phyloP scores from a whole-genome alignment of 2,888 invertebrate genomes.

The Cephus nigrinus region DNA sequence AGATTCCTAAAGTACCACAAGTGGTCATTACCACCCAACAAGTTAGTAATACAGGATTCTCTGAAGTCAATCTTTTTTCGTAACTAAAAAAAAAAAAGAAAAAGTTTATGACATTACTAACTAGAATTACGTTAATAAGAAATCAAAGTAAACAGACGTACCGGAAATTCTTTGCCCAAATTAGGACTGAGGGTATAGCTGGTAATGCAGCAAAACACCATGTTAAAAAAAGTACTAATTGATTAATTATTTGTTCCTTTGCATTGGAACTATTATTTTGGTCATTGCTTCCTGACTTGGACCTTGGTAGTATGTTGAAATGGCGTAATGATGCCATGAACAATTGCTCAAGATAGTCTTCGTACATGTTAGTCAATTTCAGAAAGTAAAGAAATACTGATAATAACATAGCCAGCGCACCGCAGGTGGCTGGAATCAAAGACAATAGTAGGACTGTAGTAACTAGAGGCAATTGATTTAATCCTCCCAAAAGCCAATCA shows the following conservation, averaged over 20 bases:
- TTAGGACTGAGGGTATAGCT: slow-evolving; percentile 78
- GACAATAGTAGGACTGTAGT: slow-evolving; percentile 75
- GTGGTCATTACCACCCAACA: slow-evolving; percentile 54
- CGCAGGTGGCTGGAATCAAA: slow-evolving; percentile 77
- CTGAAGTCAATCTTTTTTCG: slow-evolving; percentile 50
- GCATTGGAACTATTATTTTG: slow-evolving; percentile 34
- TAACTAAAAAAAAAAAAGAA: slow-evolving; percentile 38
- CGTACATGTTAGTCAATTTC: slow-evolving; percentile 80
- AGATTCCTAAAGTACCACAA: slow-evolving; percentile 49
- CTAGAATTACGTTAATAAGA: slow-evolving; percentile 11
- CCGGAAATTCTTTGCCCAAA: slow-evolving; percentile 86
- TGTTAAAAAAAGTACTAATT: slow-evolving; percentile 78
- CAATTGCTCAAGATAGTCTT: slow-evolving; percentile 78
- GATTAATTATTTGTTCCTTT: slow-evolving; percentile 72
- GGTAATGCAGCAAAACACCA: slow-evolving; percentile 75
- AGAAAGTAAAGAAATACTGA: slow-evolving; percentile 59
- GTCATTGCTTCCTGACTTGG: slow-evolving; percentile 19
- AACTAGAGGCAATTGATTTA: slow-evolving; percentile 77
- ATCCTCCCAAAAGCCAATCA: slow-evolving; percentile 74
- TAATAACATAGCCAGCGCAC: slow-evolving; percentile 75
- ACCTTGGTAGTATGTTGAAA: slow-evolving; percentile 61
- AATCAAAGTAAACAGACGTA: slow-evolving; percentile 57
- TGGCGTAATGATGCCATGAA: slow-evolving; percentile 67
- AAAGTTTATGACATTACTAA: slow-evolving; percentile 13
- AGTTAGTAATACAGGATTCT: slow-evolving; percentile 51